These are phyloP conservation scores for Trachelus iudaicus DNA, from an alignment of 2,888 invertebrate genomes.

Conservation along the genomic window DNA sequence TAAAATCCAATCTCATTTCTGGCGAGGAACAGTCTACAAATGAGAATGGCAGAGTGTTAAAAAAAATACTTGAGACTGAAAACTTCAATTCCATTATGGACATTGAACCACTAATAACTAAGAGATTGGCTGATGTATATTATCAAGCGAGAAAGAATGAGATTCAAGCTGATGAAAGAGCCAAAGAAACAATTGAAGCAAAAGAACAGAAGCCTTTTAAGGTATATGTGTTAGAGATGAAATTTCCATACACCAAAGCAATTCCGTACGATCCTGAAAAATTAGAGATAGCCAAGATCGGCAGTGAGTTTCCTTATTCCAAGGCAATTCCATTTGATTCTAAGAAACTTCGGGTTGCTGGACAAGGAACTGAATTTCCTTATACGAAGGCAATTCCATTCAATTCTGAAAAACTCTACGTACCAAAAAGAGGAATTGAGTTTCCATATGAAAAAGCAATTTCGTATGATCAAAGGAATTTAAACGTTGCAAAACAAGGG, in stretches of 20 bases:
- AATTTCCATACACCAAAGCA: slow-evolving; percentile 22
- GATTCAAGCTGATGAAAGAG: neutral
- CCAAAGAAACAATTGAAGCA: neutral
- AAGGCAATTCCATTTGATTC: slow-evolving; percentile 28
- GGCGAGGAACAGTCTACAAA: neutral
- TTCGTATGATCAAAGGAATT: slow-evolving; percentile 24
- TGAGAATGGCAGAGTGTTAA: neutral
- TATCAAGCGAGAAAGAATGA: neutral
- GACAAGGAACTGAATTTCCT: slow-evolving; percentile 12
- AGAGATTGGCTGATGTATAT: neutral
- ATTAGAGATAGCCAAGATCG: slow-evolving; percentile 11
- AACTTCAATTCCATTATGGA: neutral
- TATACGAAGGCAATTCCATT: slow-evolving; percentile 21
- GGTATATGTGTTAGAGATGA: neutral
- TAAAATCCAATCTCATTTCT: neutral
- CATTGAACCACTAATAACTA: neutral
- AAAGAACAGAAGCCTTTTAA: neutral
- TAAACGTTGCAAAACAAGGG: neutral
- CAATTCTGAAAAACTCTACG: slow-evolving; percentile 15
- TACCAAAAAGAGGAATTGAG: neutral
- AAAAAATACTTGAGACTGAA: neutral
- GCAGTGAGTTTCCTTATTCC: slow-evolving; percentile 13
- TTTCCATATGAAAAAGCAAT: slow-evolving; percentile 22
- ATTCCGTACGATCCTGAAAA: slow-evolving; percentile 16
- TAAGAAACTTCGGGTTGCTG: slow-evolving; percentile 14